Evolutionary conservation across 2,888 invertebrate genomes (phyloP).

Genomic region (Gastrophysa polygoni): DNA sequence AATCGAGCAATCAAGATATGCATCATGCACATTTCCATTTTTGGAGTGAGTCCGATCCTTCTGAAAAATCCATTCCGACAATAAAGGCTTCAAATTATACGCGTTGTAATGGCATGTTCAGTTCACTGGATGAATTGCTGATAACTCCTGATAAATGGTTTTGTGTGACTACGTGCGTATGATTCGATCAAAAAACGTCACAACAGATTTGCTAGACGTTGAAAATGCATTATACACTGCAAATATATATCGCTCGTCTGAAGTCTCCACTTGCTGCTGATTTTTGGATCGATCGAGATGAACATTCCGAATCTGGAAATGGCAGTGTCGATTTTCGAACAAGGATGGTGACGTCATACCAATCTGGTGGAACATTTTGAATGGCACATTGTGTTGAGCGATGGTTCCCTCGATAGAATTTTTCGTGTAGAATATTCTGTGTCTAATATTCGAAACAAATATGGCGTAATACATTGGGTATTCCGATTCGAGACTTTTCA

Average conservation of each 20-base stretch:
- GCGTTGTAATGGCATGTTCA: not conserved
- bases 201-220: not conserved
- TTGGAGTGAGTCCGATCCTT: not conserved
- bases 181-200: not conserved
- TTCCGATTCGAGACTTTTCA: too few species aligned
- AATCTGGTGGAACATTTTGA: too few species aligned
- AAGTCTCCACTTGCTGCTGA: too few species aligned
- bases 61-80: not conserved
- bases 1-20: not conserved
- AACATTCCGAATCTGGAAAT: too few species aligned
- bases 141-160: not conserved
- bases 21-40: not conserved
- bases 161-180: not conserved
- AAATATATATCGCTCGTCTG: not conserved
- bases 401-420: too few species aligned
- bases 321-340: too few species aligned
- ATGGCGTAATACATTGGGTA: too few species aligned
- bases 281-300: too few species aligned
- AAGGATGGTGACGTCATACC: too few species aligned
- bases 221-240: not conserved
- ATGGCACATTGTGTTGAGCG: too few species aligned
- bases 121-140: not conserved
- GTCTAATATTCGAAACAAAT: too few species aligned
- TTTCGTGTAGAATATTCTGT: too few species aligned
- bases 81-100: not conserved